phyloP scores from a whole-genome alignment of 2,113 vertebrate species.

The Bos javanicus region DNA sequence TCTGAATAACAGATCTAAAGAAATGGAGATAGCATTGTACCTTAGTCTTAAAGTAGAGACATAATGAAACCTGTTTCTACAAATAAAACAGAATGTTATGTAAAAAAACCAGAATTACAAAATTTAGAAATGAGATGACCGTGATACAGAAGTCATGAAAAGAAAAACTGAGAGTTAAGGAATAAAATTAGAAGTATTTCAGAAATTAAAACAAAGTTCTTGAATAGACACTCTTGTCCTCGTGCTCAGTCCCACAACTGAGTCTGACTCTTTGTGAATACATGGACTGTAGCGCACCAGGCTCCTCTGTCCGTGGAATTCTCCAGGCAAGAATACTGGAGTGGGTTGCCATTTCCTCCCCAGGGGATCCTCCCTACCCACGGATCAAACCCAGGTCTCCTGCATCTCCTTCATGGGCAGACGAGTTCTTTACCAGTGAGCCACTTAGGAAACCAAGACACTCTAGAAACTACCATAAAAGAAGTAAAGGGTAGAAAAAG shows the following conservation, averaged over 20 bases:
- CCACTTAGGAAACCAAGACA: neutral
- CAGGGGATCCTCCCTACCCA: neutral
- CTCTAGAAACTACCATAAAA: neutral
- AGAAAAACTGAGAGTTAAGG: neutral
- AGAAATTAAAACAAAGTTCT: neutral
- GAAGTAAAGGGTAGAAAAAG: neutral
- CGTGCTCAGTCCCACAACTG: neutral
- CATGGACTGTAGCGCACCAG: neutral
- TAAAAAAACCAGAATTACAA: neutral
- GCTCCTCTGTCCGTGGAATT: neutral
- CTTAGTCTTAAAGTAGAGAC: neutral
- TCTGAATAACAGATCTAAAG: neutral
- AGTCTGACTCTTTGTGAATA: neutral
- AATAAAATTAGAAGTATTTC: neutral
- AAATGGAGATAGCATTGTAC: neutral
- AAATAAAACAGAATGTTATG: neutral
- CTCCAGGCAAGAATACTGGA: neutral
- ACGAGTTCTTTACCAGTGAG: neutral
- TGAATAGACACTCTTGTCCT: neutral
- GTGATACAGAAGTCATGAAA: neutral
- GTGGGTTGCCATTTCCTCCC: neutral
- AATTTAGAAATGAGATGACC: neutral
- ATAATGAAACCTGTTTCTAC: neutral
- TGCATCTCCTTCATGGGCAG: neutral
- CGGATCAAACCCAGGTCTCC: neutral